A percentile compares a stretch with the other conserved stretches of the same genome.
These are phyloP conservation scores for Macrophya annulata DNA, from an alignment of 2,888 invertebrate genomes.

Conservation along the genomic window DNA sequence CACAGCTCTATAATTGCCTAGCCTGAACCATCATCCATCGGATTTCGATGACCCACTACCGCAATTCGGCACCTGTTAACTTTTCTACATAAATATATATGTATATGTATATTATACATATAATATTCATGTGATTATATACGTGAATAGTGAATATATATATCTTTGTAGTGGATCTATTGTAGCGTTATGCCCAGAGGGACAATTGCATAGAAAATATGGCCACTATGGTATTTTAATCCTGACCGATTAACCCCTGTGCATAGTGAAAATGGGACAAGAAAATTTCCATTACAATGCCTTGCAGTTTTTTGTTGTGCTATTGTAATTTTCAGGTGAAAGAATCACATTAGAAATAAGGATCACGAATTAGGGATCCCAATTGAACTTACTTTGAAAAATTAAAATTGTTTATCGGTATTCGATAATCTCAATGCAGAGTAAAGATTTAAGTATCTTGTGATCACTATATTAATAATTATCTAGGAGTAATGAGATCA, in stretches of 20 bases:
- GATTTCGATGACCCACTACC: constrained; percentile 43
- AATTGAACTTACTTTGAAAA: background rate
- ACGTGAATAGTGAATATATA: constrained; percentile 14
- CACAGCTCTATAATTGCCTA: constrained; percentile 22
- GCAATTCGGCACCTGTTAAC: constrained; percentile 44
- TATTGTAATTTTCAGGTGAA: background rate
- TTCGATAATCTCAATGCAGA: background rate
- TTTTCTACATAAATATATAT: background rate
- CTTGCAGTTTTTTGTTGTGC: background rate
- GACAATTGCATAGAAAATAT: background rate
- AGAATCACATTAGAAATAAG: background rate
- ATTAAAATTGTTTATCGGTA: background rate
- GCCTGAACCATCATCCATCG: constrained; percentile 16
- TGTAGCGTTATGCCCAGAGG: constrained; percentile 43
- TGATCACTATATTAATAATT: background rate
- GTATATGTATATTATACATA: background rate
- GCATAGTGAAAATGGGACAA: background rate
- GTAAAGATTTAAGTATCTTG: background rate
- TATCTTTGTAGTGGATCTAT: background rate
- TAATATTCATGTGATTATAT: background rate
- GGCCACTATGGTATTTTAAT: background rate
- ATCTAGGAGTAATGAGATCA: background rate
- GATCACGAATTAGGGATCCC: background rate
- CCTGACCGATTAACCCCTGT: background rate
- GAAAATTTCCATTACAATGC: background rate